Evolutionary conservation across 1,140 invertebrate genomes (phyloP).

Genomic region (Bombyx mori): DNA sequence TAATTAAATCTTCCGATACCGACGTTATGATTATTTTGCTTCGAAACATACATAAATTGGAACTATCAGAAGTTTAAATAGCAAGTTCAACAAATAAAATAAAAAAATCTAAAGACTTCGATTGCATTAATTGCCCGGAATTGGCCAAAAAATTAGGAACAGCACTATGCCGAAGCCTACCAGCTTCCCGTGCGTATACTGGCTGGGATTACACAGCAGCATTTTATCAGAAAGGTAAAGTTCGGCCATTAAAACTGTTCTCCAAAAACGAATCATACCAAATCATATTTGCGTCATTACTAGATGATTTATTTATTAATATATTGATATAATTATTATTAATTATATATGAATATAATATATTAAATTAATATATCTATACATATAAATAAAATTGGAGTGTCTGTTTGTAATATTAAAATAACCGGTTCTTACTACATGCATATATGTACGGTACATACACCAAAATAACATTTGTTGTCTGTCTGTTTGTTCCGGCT

Average conservation of each 20-base stretch:
- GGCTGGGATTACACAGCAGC: constrained; percentile 40
- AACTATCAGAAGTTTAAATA: constrained; percentile 26
- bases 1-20: constrained; percentile 32
- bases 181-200: constrained; percentile 40
- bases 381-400: too few species aligned
- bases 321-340: too few species aligned
- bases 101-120: constrained; percentile 17
- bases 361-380: too few species aligned
- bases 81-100: constrained; percentile 20
- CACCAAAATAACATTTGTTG: too few species aligned
- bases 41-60: constrained; percentile 35
- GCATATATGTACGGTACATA: too few species aligned
- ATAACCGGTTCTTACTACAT: too few species aligned
- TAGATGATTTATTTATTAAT: constrained; percentile 8
- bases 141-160: constrained; percentile 28
- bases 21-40: constrained; percentile 40
- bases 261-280: constrained; percentile 33
- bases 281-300: constrained; percentile 39
- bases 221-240: constrained; percentile 44
- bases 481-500: too few species aligned
- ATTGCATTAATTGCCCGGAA: constrained; percentile 35
- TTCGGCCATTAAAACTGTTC: constrained; percentile 33
- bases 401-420: too few species aligned
- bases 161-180: constrained; percentile 26
- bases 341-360: too few species aligned